Evolutionary conservation across 2,113 vertebrate genomes (phyloP).

Genomic region (Myiagra hebetior): DNA sequence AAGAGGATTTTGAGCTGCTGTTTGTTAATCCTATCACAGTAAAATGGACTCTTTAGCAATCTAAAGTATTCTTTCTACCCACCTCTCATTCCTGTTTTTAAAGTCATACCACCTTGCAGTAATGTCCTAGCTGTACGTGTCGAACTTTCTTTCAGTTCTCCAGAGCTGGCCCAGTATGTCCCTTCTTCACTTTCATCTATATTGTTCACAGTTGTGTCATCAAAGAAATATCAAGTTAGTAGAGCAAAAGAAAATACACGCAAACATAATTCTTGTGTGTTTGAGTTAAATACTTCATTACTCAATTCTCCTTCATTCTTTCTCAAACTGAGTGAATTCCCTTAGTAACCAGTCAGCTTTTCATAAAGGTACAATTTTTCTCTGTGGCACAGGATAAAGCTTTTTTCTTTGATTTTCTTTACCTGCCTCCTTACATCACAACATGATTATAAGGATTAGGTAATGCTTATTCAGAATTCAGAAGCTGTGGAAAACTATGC

Average conservation of each 20-base stretch:
- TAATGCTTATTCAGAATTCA: background rate
- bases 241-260: background rate
- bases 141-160: background rate
- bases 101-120: background rate
- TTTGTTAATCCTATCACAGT: background rate
- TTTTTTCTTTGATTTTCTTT: background rate
- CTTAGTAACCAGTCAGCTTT: background rate
- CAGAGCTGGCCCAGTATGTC: background rate
- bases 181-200: background rate
- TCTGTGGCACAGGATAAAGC: background rate
- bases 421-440: background rate
- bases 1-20: background rate
- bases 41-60: background rate
- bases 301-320: background rate
- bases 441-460: background rate
- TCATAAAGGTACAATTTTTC: background rate
- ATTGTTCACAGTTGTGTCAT: background rate
- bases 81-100: background rate
- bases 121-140: background rate
- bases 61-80: background rate
- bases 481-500: background rate
- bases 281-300: background rate
- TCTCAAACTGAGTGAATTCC: background rate
- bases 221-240: background rate
- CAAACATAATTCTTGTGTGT: background rate